Percentiles rank a stretch among this genome's conserved stretches.
Conservation (phyloP, 2,797 vertebrate genomes). For the Aulostomus chinensis region DNA sequence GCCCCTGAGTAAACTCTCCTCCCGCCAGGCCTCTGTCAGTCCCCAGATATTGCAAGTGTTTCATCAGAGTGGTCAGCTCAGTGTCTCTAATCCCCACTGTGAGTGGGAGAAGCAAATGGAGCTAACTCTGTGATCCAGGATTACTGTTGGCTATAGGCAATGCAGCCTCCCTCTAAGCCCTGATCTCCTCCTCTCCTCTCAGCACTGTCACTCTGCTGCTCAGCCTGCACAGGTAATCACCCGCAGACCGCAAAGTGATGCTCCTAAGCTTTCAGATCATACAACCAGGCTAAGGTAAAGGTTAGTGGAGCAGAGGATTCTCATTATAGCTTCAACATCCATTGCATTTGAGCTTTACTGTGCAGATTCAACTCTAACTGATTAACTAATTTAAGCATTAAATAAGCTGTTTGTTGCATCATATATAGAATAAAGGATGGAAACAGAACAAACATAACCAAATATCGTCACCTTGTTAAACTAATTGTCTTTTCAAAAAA, state of each 20-base stretch:
- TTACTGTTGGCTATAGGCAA: constrained; percentile 56
- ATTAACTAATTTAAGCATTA: too few species aligned
- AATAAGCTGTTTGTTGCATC: too few species aligned
- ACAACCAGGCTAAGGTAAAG: constrained; percentile 19
- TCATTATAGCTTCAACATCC: background rate
- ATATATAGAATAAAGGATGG: too few species aligned
- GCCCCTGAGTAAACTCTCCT: too few species aligned
- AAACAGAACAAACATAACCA: too few species aligned
- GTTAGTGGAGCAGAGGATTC: constrained; percentile 1
- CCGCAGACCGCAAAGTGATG: constrained; percentile 25
- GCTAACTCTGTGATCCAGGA: constrained; percentile 74
- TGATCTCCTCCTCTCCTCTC: constrained; percentile 43
- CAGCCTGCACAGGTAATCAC: constrained; percentile 48
- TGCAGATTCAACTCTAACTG: background rate
- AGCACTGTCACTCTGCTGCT: constrained; percentile 37
- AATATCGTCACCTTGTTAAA: too few species aligned
- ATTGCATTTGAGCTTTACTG: background rate
- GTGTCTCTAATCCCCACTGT: constrained; percentile 69
- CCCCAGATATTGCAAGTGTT: constrained; percentile 60
- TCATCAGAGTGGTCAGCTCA: constrained; percentile 63
- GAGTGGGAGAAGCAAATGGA: constrained; percentile 65
- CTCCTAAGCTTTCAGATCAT: constrained; percentile 29
- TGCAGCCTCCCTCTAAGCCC: constrained; percentile 50
- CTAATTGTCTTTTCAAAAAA: too few species aligned
- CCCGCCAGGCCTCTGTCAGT: constrained; percentile 37